phyloP scores from a whole-genome alignment of 1,140 invertebrate species.

The Drosophila arizonae region DNA sequence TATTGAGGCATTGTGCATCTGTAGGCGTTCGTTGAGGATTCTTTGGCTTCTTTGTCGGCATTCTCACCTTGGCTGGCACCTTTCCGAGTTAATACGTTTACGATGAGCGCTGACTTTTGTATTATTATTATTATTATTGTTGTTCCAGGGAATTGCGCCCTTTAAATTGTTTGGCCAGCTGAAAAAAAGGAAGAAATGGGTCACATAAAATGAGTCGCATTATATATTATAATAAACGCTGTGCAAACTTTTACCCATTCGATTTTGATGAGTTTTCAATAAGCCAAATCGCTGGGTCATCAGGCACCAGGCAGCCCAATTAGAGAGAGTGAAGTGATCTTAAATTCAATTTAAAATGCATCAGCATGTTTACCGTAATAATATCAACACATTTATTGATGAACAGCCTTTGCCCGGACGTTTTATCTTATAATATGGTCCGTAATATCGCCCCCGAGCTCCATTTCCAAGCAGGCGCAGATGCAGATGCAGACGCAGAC shows the following conservation, averaged over 20 bases:
- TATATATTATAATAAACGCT: constrained; percentile 51
- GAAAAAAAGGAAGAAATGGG: constrained; percentile 18
- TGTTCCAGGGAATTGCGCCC: constrained; percentile 37
- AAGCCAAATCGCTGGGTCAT: constrained; percentile 54
- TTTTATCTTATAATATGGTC: constrained; percentile 40
- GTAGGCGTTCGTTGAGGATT: constrained; percentile 58
- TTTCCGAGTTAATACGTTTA: constrained; percentile 53
- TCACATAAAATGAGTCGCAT: constrained; percentile 4
- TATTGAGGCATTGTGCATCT: constrained; percentile 65
- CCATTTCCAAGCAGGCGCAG: constrained; percentile 14
- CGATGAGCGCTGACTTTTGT: constrained; percentile 70
- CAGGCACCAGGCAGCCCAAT: constrained; percentile 45
- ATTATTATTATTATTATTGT: constrained; percentile 52
- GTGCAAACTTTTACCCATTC: constrained; percentile 64
- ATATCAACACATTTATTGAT: constrained; percentile 76
- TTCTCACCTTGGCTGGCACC: constrained; percentile 64
- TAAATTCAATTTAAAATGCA: constrained; percentile 80
- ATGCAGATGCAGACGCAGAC: neutral
- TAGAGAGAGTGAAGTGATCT: constrained; percentile 60
- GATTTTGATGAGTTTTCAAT: constrained; percentile 69
- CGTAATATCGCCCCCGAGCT: constrained; percentile 47
- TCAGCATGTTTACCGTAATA: constrained; percentile 79
- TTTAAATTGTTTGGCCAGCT: constrained; percentile 27
- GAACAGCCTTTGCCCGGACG: constrained; percentile 7
- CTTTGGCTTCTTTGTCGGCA: constrained; percentile 56